Evolutionary conservation across 2,888 invertebrate species (phyloP).

Genomic region (Drosophila siamana): DNA sequence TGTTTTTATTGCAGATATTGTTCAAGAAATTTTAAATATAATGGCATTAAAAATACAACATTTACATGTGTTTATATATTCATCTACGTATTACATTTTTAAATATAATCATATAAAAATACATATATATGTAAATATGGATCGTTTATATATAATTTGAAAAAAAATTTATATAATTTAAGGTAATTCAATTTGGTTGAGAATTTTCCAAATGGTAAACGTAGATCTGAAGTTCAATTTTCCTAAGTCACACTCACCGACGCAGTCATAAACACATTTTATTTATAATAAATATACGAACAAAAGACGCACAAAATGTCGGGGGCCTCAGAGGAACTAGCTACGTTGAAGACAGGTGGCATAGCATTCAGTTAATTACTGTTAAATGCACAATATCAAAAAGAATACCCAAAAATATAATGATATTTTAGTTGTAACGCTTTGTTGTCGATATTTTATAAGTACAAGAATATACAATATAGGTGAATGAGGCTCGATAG

Average conservation of each 20-base stretch:
- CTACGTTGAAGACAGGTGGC: conserved; percentile 34
- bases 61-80: conserved; percentile 2
- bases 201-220: neutral
- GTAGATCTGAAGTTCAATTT: neutral
- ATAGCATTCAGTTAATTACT: neutral
- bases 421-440: neutral
- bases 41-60: conserved; percentile 18
- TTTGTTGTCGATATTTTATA: conserved; percentile 18
- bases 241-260: neutral
- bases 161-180: neutral
- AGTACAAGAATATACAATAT: conserved; percentile 33
- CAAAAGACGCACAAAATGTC: no score
- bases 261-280: neutral
- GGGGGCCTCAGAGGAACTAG: conserved; percentile 9
- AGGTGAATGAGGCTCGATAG: conserved; percentile 1
- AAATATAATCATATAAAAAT: conserved; percentile 6
- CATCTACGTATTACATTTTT: neutral
- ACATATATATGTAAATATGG: conserved; percentile 5
- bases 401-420: neutral
- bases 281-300: no score
- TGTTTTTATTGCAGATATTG: conserved; percentile 1
- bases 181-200: neutral
- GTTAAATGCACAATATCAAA: conserved; percentile 7
- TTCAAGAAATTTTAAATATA: neutral
- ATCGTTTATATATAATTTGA: neutral